phyloP scores from a whole-genome alignment of 2,113 vertebrate genomes.

The Ivindomyrus marchei region DNA sequence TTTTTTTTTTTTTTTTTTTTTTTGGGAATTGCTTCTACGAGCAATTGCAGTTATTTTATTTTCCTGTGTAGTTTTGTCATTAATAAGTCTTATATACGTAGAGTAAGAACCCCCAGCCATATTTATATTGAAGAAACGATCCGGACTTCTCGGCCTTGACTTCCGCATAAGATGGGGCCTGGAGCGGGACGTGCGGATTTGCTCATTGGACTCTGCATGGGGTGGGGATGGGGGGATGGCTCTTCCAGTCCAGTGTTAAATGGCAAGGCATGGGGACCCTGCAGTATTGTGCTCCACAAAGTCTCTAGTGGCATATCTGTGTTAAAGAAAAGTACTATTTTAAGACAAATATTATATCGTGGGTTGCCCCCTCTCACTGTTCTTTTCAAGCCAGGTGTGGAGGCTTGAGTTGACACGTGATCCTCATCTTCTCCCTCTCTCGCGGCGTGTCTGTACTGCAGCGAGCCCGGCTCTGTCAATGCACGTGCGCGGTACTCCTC shows the following conservation, averaged over 20 bases:
- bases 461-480: not conserved
- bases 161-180: not conserved
- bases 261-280: slow-evolving; percentile 1
- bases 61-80: slow-evolving; percentile 63
- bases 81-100: slow-evolving; percentile 62
- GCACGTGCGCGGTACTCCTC: not conserved
- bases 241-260: slow-evolving; percentile 16
- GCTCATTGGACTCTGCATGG: not conserved
- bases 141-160: not conserved
- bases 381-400: not conserved
- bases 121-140: not conserved
- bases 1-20: not conserved
- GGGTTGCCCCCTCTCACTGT: not conserved
- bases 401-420: not conserved
- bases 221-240: not conserved
- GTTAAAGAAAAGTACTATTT: not conserved
- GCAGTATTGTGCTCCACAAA: slow-evolving; percentile 10
- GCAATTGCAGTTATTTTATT: slow-evolving; percentile 50
- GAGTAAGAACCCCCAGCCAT: slow-evolving; percentile 31
- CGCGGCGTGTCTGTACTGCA: not conserved
- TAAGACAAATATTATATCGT: not conserved
- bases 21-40: slow-evolving; percentile 65
- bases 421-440: not conserved
- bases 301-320: not conserved
- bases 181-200: not conserved